phyloP scores from a whole-genome alignment of 2,113 vertebrate species.

The Jacana jacana region DNA sequence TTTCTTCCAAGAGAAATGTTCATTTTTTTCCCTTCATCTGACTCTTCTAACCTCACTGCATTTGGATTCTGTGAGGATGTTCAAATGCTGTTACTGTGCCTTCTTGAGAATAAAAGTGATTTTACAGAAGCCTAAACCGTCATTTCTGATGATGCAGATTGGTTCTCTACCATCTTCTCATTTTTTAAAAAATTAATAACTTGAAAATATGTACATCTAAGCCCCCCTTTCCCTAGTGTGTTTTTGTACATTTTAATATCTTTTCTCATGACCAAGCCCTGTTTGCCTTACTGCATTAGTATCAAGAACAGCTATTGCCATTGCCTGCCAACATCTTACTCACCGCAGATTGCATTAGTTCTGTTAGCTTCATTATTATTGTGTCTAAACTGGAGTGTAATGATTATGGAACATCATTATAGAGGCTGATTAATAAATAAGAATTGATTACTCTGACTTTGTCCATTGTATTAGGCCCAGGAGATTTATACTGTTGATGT shows the following conservation, averaged over 20 bases:
- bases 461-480: constrained; percentile 22
- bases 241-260: constrained; percentile 63
- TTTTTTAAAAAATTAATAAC: constrained; percentile 40
- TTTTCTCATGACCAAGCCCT: constrained; percentile 38
- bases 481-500: constrained; percentile 33
- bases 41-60: constrained; percentile 3
- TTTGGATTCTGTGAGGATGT: constrained; percentile 47
- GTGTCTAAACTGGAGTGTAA: constrained; percentile 54
- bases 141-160: constrained; percentile 41
- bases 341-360: constrained; percentile 44
- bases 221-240: constrained; percentile 41
- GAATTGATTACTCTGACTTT: constrained; percentile 51
- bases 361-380: constrained; percentile 62
- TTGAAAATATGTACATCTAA: constrained; percentile 58
- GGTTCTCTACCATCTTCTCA: constrained; percentile 32
- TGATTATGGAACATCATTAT: constrained; percentile 60
- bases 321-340: constrained; percentile 62
- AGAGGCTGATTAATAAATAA: constrained; percentile 64
- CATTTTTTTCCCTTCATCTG: constrained; percentile 37
- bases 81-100: neutral
- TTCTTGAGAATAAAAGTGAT: constrained; percentile 28
- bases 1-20: constrained; percentile 48
- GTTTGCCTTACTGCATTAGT: constrained; percentile 56
- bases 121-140: constrained; percentile 57
- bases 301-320: constrained; percentile 48